Base-by-base conservation (phyloP, 2,888 invertebrate species). In the Teleiodes luculella region DNA sequence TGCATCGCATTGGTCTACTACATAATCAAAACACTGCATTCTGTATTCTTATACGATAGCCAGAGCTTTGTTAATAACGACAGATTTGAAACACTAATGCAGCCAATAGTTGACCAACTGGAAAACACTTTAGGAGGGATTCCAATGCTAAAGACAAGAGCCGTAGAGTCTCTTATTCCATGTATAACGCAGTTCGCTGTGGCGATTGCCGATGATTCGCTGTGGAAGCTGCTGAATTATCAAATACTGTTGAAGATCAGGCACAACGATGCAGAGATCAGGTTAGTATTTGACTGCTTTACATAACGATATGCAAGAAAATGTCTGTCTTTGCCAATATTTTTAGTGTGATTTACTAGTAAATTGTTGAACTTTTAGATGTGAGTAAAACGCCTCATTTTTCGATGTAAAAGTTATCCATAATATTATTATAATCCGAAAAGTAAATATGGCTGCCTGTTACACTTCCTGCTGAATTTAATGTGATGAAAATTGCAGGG, bases 141-240 rank as follows among this genome's bases (percentile, higher is more conserved):
- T 57, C 90, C 91, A 13, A 75, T 76, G 14, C 92, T 95, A 66
- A 91, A 92, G 65, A 73, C 82, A 1, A 90, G 95, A 49, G 91
- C 93, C 0, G 78, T 77, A 50, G 85, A 91, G 46, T 77, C 93
- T 18, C 82, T 98, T 31, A 93, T 93, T n/a, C 94, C 95, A 0
- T 96, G 96, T 70, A 91, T 98, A 56, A 93, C 95, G 0, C 94
- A 96, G 68, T 93, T 98, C 67, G 95, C 96, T 0, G 93, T 94
- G 10, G 95, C 95, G 0, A 93, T 94, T 1, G 94, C 93, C 1
- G 97, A 97, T 71, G 97, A 98, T 76, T 92, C 95, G 0, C 80
- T 96, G 28, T 97, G 97, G 95, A 97, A 97, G 74, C 92, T 95
- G 65, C 85, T 98, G 58, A 97, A 97, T 75, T 97, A 97, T 78